Evolutionary conservation across 2,888 invertebrate genomes (phyloP).

Genomic region (Ochropleura plecta): DNA sequence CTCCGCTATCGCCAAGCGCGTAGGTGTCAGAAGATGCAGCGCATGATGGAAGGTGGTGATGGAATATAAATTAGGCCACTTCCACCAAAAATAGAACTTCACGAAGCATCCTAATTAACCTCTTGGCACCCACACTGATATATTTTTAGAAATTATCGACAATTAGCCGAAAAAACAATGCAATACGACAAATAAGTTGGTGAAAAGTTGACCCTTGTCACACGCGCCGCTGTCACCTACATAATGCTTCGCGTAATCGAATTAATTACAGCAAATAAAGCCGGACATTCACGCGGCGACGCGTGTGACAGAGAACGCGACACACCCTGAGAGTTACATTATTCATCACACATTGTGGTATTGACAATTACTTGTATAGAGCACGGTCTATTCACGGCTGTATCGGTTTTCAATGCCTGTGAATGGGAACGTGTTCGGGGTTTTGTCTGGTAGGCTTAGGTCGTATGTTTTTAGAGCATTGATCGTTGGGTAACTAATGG

Average conservation of each 20-base stretch:
- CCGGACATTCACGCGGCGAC: slow-evolving; percentile 48
- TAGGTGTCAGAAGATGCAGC: too few species aligned
- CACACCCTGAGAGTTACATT: slow-evolving; percentile 56
- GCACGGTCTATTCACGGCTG: slow-evolving; percentile 51
- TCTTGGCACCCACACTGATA: slow-evolving; percentile 17
- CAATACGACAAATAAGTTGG: slow-evolving; percentile 65
- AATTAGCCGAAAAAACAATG: slow-evolving; percentile 60
- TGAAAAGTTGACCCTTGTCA: slow-evolving; percentile 77
- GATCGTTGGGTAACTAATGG: slow-evolving; percentile 43
- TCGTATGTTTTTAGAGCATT: slow-evolving; percentile 45
- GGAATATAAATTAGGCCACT: not conserved
- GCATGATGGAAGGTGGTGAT: too few species aligned
- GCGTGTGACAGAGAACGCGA: slow-evolving; percentile 46
- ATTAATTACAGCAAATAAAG: slow-evolving; percentile 67
- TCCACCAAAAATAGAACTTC: slow-evolving; percentile 35
- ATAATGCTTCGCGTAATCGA: slow-evolving; percentile 65
- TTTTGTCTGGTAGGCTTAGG: slow-evolving; percentile 48
- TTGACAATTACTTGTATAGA: slow-evolving; percentile 63
- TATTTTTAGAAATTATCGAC: slow-evolving; percentile 58
- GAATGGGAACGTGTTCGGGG: slow-evolving; percentile 43
- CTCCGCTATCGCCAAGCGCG: too few species aligned
- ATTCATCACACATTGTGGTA: slow-evolving; percentile 63
- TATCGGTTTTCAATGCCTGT: slow-evolving; percentile 57
- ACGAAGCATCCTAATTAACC: slow-evolving; percentile 26
- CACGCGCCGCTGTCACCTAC: slow-evolving; percentile 65